phyloP scores from a whole-genome alignment of 2,888 invertebrate genomes.

The Microplitis deprimator region DNA sequence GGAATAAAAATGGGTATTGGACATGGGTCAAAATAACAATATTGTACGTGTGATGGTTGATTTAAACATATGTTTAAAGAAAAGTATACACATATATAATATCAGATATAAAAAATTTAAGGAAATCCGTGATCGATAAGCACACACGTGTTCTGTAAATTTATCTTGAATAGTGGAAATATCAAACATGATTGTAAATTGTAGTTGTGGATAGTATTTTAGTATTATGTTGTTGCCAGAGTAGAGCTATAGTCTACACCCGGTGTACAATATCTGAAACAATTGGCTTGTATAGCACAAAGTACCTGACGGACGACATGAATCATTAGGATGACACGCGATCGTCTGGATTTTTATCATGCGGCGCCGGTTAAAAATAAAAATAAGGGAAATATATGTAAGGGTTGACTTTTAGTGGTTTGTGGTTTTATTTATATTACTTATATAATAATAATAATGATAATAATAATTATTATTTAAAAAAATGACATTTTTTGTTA shows the following conservation, averaged over 20 bases:
- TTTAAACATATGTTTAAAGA: not conserved
- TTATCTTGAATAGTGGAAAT: not conserved
- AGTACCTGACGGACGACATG: slow-evolving; percentile 38
- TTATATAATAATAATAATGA: too few relatives aligned
- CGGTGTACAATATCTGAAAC: not conserved
- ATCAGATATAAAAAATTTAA: not conserved
- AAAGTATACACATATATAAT: not conserved
- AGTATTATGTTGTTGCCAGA: not conserved
- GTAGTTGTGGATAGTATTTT: not conserved
- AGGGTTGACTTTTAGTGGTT: not conserved
- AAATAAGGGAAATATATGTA: not conserved
- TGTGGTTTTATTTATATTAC: not conserved
- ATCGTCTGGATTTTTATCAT: slow-evolving; percentile 20
- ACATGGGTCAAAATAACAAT: not conserved
- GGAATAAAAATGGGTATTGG: not conserved
- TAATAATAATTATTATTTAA: too few relatives aligned
- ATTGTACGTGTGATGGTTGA: not conserved
- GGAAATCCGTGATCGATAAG: not conserved
- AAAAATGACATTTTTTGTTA: too few relatives aligned
- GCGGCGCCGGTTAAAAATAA: not conserved
- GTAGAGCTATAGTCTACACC: not conserved
- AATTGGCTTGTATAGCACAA: not conserved
- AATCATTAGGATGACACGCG: slow-evolving; percentile 45
- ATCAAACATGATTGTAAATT: not conserved
- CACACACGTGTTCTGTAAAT: not conserved